phyloP scores from a whole-genome alignment of 2,797 vertebrate genomes.

The Ibycter americanus region DNA sequence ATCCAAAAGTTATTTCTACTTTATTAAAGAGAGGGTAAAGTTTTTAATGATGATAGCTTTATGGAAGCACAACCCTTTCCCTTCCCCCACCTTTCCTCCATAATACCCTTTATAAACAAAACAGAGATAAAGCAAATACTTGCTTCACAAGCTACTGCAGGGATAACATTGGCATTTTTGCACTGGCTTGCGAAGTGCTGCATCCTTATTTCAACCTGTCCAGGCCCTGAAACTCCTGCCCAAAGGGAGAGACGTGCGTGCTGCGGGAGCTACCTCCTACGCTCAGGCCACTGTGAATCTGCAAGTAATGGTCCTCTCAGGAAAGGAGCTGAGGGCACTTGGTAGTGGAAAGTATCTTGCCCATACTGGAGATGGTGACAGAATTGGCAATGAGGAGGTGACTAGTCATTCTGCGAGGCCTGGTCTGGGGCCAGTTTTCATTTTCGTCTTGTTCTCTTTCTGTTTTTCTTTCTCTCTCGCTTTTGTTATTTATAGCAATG shows the following conservation, averaged over 20 bases:
- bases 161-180: neutral
- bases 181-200: neutral
- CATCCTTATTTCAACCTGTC: neutral
- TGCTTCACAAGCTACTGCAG: neutral
- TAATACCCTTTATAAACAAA: neutral
- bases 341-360: neutral
- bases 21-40: conserved; percentile 3
- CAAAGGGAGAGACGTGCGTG: neutral
- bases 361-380: conserved; percentile 51
- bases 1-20: conserved; percentile 2
- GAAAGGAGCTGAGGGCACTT: neutral
- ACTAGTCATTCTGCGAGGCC: neutral
- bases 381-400: conserved; percentile 42
- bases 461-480: conserved; percentile 21
- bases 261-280: neutral
- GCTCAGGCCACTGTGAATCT: neutral
- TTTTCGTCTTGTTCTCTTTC: conserved; percentile 23
- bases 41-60: neutral
- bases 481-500: conserved; percentile 67
- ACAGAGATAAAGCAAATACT: neutral
- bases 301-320: neutral
- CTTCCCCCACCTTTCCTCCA: rapidly evolving
- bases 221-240: neutral
- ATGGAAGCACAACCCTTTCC: neutral
- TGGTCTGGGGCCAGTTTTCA: conserved; percentile 54